Evolutionary conservation across 2,113 vertebrate genomes (phyloP), one percentile per base, ranked within the genome.

Genomic region (crab-eating macaque (Macaca fascicularis)): DNA sequence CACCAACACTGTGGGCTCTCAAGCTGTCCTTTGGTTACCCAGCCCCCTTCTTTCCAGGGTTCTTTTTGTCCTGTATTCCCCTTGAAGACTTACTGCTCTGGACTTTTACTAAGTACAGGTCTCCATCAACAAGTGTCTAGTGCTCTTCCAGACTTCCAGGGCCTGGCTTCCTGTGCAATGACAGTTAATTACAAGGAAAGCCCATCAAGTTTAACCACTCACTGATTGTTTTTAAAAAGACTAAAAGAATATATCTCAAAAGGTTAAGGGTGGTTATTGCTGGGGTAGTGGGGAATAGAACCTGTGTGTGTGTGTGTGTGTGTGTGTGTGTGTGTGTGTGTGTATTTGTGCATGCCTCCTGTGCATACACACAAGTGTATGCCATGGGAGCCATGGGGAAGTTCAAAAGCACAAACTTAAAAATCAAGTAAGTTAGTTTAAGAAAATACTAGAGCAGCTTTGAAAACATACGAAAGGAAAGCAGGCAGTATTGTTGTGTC

Each of bases 401-500:
- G 74, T 38, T 43, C 59, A 72, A 91, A 90, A 32, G 50, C 27
- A 86, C 19, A 30, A 48, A 74, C 67, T 83, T 38, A 70, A 40
- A 88, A 87, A 9, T 72, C 55, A 86, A 87, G 20, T 23, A 57
- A 78, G 10, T 2, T 32, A 20, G 12, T 13, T 92, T 17, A 59
- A 52, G 61, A 81, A 35, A 57, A 5, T 43, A 8, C 8, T 40
- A 30, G 61, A 30, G 6, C 8, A 43, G 16, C 22, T 76, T 82
- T 55, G 27, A 80, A 75, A 85, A 45, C 27, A 14, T 2, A 8
- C 0, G 2, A 38, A 78, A 6, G 35, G 5, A 19, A 19, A 13
- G 0, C 22, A 43, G 48, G 38, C 19, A 19, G 7, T 38, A 38
- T 19, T 1, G 1, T 4, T 2, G 4, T 6, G 6, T 12, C 6